A percentile compares a stretch with the other conserved stretches of the same genome.
Conservation (phyloP, 2,888 invertebrate genomes). For the Ornithoptera priamus region DNA sequence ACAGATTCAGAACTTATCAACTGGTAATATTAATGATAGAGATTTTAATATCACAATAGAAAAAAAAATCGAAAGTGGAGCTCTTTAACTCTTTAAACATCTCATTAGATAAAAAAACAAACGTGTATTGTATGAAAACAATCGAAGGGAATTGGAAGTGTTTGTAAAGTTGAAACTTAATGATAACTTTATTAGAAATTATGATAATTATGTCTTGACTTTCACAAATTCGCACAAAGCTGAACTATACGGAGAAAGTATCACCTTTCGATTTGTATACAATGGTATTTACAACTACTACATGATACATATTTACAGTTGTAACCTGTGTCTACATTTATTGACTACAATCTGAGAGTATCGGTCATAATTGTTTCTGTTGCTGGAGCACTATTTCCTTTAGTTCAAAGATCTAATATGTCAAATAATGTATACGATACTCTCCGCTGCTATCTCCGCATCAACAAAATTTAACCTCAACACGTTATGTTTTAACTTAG, state of each 20-base stretch:
- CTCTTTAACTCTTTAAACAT: too few relatives aligned
- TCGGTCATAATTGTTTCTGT: background rate
- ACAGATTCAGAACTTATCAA: too few relatives aligned
- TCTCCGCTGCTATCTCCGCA: slow-evolving; percentile 22
- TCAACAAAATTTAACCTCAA: slow-evolving; percentile 29
- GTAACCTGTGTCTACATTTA: background rate
- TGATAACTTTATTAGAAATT: too few relatives aligned
- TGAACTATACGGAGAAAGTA: slow-evolving; percentile 14
- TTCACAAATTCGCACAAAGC: background rate
- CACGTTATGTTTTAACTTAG: slow-evolving; percentile 30
- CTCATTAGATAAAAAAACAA: too few relatives aligned
- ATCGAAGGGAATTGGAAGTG: too few relatives aligned
- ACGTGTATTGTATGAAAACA: too few relatives aligned
- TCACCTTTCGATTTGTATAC: background rate
- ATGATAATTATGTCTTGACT: too few relatives aligned
- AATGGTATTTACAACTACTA: slow-evolving; percentile 6
- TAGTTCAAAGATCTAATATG: slow-evolving; percentile 4
- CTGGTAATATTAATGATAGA: too few relatives aligned
- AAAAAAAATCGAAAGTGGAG: too few relatives aligned
- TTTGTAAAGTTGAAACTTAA: too few relatives aligned
- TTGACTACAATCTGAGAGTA: background rate
- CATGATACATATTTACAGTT: slow-evolving; percentile 6
- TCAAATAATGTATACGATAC: slow-evolving; percentile 16
- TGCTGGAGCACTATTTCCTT: background rate
- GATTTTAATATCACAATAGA: too few relatives aligned